These are phyloP conservation scores for Pycnomerus fuliginosus DNA, from an alignment of 2,888 invertebrate species.

Conservation along the genomic window DNA sequence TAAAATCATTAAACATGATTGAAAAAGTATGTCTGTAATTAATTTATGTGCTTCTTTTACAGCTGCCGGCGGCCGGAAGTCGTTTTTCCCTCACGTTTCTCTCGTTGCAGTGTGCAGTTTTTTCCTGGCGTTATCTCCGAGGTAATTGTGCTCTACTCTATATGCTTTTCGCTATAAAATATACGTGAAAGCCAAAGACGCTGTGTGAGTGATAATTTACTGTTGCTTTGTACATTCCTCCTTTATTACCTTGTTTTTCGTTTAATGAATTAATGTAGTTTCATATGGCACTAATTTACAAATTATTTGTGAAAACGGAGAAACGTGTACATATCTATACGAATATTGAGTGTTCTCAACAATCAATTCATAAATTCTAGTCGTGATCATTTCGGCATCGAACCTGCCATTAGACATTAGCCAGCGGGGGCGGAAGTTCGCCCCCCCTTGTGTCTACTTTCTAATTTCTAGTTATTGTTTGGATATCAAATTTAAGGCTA, in stretches of 20 bases:
- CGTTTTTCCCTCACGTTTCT: constrained; percentile 40
- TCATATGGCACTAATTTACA: constrained; percentile 46
- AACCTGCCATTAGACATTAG: constrained; percentile 14
- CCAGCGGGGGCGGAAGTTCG: too few relatives aligned
- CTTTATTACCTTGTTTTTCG: constrained; percentile 20
- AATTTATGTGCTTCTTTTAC: constrained; percentile 34
- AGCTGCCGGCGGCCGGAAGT: constrained; percentile 48
- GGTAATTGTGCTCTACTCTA: constrained; percentile 42
- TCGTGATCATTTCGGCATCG: constrained; percentile 33
- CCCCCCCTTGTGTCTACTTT: too few relatives aligned
- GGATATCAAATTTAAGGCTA: constrained; percentile 24
- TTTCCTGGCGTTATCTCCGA: constrained; percentile 37
- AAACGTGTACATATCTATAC: constrained; percentile 38
- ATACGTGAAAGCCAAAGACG: constrained; percentile 41
- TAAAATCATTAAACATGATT: constrained; percentile 10
- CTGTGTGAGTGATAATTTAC: constrained; percentile 32
- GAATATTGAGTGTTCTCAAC: constrained; percentile 38
- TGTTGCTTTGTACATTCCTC: constrained; percentile 41
- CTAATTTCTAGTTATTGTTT: constrained; percentile 8
- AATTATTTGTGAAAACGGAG: constrained; percentile 8
- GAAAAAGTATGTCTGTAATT: constrained; percentile 1
- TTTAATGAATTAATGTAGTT: constrained; percentile 37
- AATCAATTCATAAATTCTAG: constrained; percentile 43
- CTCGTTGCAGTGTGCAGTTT: constrained; percentile 42
- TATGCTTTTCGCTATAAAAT: constrained; percentile 20